A percentile compares a stretch with the other conserved stretches of the same genome.
Evolutionary conservation across 2,113 vertebrate genomes (phyloP).

Genomic region (Propithecus coquereli): DNA sequence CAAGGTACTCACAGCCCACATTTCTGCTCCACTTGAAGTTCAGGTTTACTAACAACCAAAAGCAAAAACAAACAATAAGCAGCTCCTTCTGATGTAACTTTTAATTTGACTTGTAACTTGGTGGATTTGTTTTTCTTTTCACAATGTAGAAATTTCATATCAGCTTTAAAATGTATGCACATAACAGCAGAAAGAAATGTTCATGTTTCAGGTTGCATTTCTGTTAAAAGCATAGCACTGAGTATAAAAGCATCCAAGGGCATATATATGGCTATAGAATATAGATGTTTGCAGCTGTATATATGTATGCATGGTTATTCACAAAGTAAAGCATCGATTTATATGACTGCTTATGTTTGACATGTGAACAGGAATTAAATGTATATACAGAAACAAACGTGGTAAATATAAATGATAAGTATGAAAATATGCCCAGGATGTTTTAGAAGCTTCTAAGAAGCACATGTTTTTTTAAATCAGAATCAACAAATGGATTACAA

Average conservation of each 20-base stretch:
- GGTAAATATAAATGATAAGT: not conserved
- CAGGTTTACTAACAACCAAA: conserved; percentile 10
- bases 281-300: not conserved
- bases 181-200: not conserved
- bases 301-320: not conserved
- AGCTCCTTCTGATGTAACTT: not conserved
- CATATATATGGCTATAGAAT: not conserved
- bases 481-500: not conserved
- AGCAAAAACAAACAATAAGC: not conserved
- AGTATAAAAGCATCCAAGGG: not conserved
- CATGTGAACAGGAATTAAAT: not conserved
- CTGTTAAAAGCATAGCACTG: not conserved
- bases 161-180: not conserved
- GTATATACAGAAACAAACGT: not conserved
- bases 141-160: not conserved
- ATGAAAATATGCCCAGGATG: not conserved
- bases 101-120: not conserved
- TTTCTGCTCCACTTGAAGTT: not conserved
- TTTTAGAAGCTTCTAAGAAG: not conserved
- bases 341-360: not conserved
- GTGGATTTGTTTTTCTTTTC: not conserved
- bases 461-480: not conserved
- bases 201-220: not conserved
- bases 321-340: not conserved
- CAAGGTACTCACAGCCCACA: not conserved